Conservation (phyloP, 2,113 vertebrate species). For the Orycteropus afer region DNA sequence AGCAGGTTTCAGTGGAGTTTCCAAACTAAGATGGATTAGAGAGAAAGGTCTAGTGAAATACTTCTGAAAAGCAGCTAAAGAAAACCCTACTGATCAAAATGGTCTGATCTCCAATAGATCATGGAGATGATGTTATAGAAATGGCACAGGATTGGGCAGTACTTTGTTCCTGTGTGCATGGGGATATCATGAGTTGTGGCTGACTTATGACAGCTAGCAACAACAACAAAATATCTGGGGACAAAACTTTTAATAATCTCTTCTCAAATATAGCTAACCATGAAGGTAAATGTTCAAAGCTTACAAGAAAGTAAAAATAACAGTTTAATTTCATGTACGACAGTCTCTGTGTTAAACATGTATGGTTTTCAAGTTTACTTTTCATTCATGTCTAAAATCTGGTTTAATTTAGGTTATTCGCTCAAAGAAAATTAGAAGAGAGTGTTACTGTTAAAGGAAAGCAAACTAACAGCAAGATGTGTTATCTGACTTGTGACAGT, state of each 20-base stretch:
- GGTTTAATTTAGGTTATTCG: slow-evolving; percentile 31
- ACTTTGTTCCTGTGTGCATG: background rate
- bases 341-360: slow-evolving; percentile 12
- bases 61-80: background rate
- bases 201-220: background rate
- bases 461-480: slow-evolving; percentile 25
- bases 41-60: background rate
- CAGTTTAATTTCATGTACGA: background rate
- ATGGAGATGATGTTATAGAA: background rate
- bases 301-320: background rate
- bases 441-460: background rate
- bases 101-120: background rate
- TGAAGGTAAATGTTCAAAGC: background rate
- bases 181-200: background rate
- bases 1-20: background rate
- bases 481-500: slow-evolving; percentile 71
- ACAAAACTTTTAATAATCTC: background rate
- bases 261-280: background rate
- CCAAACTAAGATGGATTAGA: background rate
- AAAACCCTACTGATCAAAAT: background rate
- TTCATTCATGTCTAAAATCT: slow-evolving; percentile 18
- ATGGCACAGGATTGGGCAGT: background rate
- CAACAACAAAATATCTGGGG: background rate
- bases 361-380: background rate
- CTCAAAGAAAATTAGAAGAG: slow-evolving; percentile 47